These are phyloP conservation scores for Digitonthophagus gazella DNA, from an alignment of 2,888 invertebrate species.

Conservation along the genomic window DNA sequence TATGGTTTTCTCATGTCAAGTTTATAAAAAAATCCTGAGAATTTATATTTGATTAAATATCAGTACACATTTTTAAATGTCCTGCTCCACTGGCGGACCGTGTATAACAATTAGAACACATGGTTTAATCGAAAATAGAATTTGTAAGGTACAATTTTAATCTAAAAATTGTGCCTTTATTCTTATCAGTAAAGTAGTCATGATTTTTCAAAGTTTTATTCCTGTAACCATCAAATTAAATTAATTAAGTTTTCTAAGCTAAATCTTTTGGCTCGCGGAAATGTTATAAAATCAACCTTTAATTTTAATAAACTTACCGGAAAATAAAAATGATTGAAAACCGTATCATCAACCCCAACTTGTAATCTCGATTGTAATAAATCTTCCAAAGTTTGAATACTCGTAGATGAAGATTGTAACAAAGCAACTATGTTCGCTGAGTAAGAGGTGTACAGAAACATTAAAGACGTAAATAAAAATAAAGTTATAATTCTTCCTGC, in stretches of 20 bases:
- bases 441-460: constrained; percentile 73
- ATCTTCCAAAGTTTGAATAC: constrained; percentile 63
- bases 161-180: no score
- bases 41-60: no score
- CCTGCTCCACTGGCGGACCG: no score
- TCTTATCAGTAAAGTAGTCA: no score
- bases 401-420: constrained; percentile 68
- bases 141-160: no score
- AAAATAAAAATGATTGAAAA: constrained; percentile 69
- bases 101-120: no score
- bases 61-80: no score
- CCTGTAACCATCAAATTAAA: no score
- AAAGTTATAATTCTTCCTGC: constrained; percentile 61
- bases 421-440: constrained; percentile 75
- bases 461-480: constrained; percentile 60
- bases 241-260: neutral
- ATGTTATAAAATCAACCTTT: constrained; percentile 1
- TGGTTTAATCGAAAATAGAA: no score
- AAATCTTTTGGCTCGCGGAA: neutral
- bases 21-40: no score
- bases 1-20: no score
- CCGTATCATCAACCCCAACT: constrained; percentile 67
- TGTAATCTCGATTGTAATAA: constrained; percentile 64
- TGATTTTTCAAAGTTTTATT: no score
- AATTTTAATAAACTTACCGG: constrained; percentile 53